These are phyloP conservation scores for Pristionchus mayeri DNA, from an alignment of 2,888 invertebrate species.

Conservation along the genomic window DNA sequence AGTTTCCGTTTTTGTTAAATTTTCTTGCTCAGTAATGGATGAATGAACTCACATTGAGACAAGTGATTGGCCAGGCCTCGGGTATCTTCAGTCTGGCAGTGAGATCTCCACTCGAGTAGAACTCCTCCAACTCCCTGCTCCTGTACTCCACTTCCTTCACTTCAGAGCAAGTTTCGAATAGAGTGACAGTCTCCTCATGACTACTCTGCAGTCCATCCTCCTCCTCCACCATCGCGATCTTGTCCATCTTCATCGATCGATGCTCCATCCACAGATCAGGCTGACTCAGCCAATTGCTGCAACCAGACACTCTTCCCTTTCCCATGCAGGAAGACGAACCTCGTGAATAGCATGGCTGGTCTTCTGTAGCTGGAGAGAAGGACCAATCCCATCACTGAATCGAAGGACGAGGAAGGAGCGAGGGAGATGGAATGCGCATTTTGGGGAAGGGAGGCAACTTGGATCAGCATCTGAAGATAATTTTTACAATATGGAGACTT, in stretches of 20 bases:
- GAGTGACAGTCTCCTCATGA: neutral
- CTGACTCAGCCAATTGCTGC: constrained; percentile 46
- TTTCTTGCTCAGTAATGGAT: neutral
- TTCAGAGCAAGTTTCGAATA: constrained; percentile 5
- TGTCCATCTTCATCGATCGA: constrained; percentile 22
- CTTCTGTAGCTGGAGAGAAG: constrained; percentile 22
- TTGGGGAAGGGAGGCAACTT: neutral
- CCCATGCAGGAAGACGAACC: neutral
- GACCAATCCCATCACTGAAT: constrained; percentile 35
- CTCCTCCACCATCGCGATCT: constrained; percentile 30
- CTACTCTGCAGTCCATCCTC: neutral
- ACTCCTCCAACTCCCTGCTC: constrained; percentile 52
- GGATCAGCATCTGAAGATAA: constrained; percentile 18
- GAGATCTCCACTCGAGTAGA: constrained; percentile 57
- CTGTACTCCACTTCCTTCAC: constrained; percentile 53
- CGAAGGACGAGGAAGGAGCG: constrained; percentile 13
- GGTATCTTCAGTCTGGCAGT: constrained; percentile 51
- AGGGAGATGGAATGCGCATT: neutral
- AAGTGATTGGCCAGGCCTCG: constrained; percentile 39
- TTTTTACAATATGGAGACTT: neutral
- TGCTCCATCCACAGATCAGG: constrained; percentile 51
- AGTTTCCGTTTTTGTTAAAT: neutral
- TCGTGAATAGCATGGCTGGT: constrained; percentile 32
- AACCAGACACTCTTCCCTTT: neutral
- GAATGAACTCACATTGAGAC: neutral